phyloP scores from a whole-genome alignment of 2,113 vertebrate genomes.

The Stictonetta naevosa region DNA sequence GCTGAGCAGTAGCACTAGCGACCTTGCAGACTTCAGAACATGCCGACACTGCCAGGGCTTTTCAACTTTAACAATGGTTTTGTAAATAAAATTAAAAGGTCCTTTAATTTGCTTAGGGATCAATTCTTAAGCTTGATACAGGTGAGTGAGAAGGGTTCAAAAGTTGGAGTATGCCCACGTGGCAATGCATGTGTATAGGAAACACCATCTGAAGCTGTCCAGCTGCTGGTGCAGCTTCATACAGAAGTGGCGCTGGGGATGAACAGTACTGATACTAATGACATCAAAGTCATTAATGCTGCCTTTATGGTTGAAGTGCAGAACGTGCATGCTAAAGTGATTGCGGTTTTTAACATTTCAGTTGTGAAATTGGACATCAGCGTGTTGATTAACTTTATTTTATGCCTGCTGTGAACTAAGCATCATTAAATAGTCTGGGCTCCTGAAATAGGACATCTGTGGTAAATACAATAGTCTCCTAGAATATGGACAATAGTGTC shows the following conservation, averaged over 20 bases:
- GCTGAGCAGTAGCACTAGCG: neutral
- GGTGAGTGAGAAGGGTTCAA: neutral
- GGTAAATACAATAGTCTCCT: neutral
- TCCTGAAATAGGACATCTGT: neutral
- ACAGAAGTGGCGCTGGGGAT: neutral
- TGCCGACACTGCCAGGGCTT: neutral
- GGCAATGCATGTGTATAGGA: neutral
- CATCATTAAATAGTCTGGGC: neutral
- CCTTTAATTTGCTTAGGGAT: neutral
- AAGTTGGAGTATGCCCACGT: neutral
- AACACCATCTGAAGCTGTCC: neutral
- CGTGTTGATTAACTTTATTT: neutral
- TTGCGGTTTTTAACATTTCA: neutral
- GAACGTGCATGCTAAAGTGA: neutral
- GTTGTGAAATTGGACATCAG: rapidly evolving
- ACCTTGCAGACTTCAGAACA: neutral
- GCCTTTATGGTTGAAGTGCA: neutral
- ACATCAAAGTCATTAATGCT: neutral
- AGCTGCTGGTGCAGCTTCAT: neutral
- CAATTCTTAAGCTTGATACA: neutral
- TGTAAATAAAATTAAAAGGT: neutral
- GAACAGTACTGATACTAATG: neutral
- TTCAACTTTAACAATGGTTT: neutral
- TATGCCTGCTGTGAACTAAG: neutral
- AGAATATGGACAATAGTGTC: neutral